phyloP scores from a whole-genome alignment of 2,888 invertebrate genomes.

The Theretra japonica region DNA sequence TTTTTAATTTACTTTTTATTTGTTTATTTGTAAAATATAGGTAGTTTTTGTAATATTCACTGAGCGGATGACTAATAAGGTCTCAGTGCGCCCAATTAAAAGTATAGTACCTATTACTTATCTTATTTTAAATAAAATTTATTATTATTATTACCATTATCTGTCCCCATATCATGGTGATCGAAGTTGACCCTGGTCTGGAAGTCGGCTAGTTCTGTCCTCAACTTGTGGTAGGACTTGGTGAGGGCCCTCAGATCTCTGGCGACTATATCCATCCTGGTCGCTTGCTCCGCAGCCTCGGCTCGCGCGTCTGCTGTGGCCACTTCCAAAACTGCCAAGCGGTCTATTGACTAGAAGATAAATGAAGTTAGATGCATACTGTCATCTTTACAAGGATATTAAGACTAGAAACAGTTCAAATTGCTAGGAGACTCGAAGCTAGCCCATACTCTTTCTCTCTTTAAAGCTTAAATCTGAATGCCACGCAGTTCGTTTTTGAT shows the following conservation, averaged over 20 bases:
- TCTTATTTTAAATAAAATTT: too few species aligned
- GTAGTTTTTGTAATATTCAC: too few species aligned
- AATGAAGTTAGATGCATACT: background rate
- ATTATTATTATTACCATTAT: constrained; percentile 68
- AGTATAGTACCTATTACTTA: too few species aligned
- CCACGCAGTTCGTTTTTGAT: too few species aligned
- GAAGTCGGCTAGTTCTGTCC: constrained; percentile 75
- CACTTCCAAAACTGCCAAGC: constrained; percentile 78
- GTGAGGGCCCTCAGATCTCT: constrained; percentile 73
- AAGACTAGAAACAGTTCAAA: background rate
- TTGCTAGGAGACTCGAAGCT: too few species aligned
- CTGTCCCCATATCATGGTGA: constrained; percentile 64
- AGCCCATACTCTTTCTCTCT: too few species aligned
- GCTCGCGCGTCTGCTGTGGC: constrained; percentile 81
- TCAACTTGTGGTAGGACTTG: constrained; percentile 74
- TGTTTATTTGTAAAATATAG: too few species aligned
- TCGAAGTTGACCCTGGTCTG: constrained; percentile 69
- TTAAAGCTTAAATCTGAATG: too few species aligned
- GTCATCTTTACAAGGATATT: background rate
- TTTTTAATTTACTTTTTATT: too few species aligned
- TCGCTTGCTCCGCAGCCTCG: constrained; percentile 63
- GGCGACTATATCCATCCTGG: constrained; percentile 63
- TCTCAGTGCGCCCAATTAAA: too few species aligned
- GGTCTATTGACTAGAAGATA: constrained; percentile 62
- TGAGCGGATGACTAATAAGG: too few species aligned